phyloP scores from a whole-genome alignment of 2,888 invertebrate species.

The Apamea epomidion region DNA sequence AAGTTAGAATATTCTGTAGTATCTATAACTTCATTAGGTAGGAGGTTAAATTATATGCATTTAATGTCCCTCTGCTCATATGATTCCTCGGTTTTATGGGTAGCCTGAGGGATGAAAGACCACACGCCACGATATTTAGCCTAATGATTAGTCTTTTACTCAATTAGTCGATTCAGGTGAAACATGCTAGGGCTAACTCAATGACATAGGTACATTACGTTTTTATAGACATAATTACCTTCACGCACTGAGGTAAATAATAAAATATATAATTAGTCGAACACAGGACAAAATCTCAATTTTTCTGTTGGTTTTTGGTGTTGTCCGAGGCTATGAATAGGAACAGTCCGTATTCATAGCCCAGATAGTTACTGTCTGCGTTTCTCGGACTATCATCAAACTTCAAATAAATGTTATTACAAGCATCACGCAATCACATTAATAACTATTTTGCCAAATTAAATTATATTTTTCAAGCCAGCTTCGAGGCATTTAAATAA shows the following conservation, averaged over 20 bases:
- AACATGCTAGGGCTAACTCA: background rate
- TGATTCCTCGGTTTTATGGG: background rate
- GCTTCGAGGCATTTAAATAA: conserved; percentile 30
- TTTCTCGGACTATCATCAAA: conserved; percentile 74
- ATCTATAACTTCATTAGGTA: background rate
- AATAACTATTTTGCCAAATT: conserved; percentile 43
- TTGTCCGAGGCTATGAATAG: conserved; percentile 67
- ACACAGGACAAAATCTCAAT: conserved; percentile 13
- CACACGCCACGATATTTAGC: conserved; percentile 3
- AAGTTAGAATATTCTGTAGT: background rate
- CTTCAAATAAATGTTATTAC: conserved; percentile 71
- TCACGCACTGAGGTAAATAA: background rate
- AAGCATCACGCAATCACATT: conserved; percentile 54
- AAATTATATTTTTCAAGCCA: conserved; percentile 33
- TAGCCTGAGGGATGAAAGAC: background rate
- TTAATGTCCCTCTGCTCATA: background rate
- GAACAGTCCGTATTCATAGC: conserved; percentile 31
- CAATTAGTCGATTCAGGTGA: background rate
- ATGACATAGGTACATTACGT: conserved; percentile 6
- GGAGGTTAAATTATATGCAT: too few species aligned
- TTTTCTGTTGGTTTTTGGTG: conserved; percentile 30
- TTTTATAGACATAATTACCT: background rate
- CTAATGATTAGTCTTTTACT: background rate
- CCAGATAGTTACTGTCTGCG: conserved; percentile 47
- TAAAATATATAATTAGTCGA: background rate